Percentiles rank a stretch among this genome's conserved stretches.
These are phyloP conservation scores for Eurosta solidaginis DNA, from an alignment of 1,140 invertebrate genomes.

Conservation along the genomic window DNA sequence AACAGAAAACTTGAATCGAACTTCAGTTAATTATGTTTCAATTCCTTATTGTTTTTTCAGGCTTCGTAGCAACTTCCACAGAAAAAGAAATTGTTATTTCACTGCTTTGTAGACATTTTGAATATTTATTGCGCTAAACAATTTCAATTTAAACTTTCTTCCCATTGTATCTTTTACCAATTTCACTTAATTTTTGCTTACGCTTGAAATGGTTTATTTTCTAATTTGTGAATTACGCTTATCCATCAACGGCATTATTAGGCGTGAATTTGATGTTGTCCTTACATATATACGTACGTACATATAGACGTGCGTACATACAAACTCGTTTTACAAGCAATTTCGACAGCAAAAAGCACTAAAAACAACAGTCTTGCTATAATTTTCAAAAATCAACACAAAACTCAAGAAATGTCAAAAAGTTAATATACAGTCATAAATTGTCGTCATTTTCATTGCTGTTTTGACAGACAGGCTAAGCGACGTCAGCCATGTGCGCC, in stretches of 20 bases:
- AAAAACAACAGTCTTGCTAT: neutral
- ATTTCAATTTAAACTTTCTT: neutral
- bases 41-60: neutral
- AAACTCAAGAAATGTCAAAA: slow-evolving; percentile 16
- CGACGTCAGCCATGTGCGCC: neutral
- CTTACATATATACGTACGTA: too few species aligned
- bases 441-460: neutral
- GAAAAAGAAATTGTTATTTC: neutral
- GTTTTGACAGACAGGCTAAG: neutral
- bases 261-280: neutral
- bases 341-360: neutral
- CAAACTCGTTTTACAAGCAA: neutral
- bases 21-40: too few species aligned
- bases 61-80: too few species aligned
- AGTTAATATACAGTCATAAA: slow-evolving; percentile 12
- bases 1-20: too few species aligned
- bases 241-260: neutral
- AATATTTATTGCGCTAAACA: neutral
- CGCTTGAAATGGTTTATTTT: neutral
- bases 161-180: neutral
- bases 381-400: slow-evolving; percentile 15
- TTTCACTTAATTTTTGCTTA: neutral
- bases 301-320: too few species aligned
- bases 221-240: slow-evolving; percentile 6
- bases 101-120: neutral